Percentiles rank a stretch among this genome's conserved stretches.
Conservation (phyloP, 2,888 invertebrate species). For the Rhagonycha fulva region DNA sequence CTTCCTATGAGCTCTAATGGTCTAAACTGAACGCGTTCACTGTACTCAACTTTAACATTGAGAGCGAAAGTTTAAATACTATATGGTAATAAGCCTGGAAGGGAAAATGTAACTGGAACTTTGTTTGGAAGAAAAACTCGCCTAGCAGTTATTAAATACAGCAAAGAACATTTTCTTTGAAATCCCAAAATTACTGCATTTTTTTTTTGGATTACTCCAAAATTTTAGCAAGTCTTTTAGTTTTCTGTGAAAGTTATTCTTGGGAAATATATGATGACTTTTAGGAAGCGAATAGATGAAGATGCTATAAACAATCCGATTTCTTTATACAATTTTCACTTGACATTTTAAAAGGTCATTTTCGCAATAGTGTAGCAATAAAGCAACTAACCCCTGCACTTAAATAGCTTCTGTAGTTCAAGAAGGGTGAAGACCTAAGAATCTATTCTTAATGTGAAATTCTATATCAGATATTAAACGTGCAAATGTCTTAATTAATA, state of each 20-base stretch:
- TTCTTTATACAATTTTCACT: constrained; percentile 23
- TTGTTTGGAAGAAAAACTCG: too few relatives aligned
- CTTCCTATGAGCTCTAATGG: too few relatives aligned
- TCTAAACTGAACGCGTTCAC: too few relatives aligned
- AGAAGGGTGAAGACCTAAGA: constrained; percentile 44
- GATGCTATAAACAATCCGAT: constrained; percentile 13
- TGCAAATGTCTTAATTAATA: background rate
- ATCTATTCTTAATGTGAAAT: constrained; percentile 29
- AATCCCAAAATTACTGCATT: too few relatives aligned
- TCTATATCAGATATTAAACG: constrained; percentile 8
- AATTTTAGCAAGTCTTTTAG: too few relatives aligned
- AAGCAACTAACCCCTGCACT: constrained; percentile 51
- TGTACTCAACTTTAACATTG: too few relatives aligned
- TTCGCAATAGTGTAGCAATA: constrained; percentile 35
- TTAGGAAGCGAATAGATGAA: background rate
- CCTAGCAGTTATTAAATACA: too few relatives aligned
- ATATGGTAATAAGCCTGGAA: too few relatives aligned
- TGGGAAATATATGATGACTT: background rate
- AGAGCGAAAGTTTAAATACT: too few relatives aligned
- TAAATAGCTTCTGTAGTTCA: constrained; percentile 46
- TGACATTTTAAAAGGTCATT: constrained; percentile 38
- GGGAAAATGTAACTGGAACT: too few relatives aligned
- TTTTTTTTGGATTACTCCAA: too few relatives aligned
- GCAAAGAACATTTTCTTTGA: too few relatives aligned
- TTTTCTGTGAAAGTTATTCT: background rate